Conservation (phyloP, 1,140 invertebrate species). For the Plectrocnemia conspersa region DNA sequence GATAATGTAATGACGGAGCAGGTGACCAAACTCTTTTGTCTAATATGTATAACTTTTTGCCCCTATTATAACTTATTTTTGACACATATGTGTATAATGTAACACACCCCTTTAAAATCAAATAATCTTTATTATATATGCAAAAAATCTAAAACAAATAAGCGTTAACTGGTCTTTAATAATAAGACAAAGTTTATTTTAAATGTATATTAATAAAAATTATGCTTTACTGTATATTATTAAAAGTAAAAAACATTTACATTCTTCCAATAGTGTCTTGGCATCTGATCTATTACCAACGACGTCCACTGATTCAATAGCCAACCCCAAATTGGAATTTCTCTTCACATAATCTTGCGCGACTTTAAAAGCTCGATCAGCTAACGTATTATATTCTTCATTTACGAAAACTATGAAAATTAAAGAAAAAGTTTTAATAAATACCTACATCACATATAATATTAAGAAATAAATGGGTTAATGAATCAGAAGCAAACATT, state of each 20-base stretch:
- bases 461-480: not conserved
- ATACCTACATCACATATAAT: not conserved
- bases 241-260: slow-evolving; percentile 42
- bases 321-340: slow-evolving; percentile 60
- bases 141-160: too few species aligned
- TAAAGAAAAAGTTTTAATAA: not conserved
- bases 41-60: too few species aligned
- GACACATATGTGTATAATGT: too few species aligned
- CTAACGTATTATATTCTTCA: slow-evolving; percentile 64
- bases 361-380: slow-evolving; percentile 62
- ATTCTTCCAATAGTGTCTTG: slow-evolving; percentile 59
- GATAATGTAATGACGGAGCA: too few species aligned
- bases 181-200: too few species aligned
- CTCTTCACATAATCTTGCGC: slow-evolving; percentile 62
- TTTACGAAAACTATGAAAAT: slow-evolving; percentile 61
- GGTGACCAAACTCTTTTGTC: too few species aligned
- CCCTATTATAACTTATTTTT: too few species aligned
- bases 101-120: too few species aligned
- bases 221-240: too few species aligned
- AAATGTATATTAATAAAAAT: too few species aligned
- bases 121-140: too few species aligned
- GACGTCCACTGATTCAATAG: slow-evolving; percentile 57
- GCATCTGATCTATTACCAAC: slow-evolving; percentile 65
- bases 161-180: too few species aligned
- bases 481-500: slow-evolving; percentile 5